These are phyloP conservation scores for Pandemis heparana DNA, from an alignment of 2,888 invertebrate species.

Conservation along the genomic window DNA sequence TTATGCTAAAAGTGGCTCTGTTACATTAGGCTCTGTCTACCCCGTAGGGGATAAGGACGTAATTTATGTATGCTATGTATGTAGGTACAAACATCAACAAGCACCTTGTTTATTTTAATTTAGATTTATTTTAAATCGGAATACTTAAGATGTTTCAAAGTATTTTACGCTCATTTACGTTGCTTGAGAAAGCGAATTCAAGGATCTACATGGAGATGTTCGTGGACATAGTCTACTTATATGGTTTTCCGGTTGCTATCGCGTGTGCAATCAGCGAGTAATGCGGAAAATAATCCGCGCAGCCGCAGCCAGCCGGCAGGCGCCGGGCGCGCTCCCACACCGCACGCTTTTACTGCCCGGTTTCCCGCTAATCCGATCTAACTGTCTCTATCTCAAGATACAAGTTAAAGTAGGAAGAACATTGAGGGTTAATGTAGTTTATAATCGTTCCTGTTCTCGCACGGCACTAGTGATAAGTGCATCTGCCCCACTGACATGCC, in stretches of 20 bases:
- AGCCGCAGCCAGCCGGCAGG: conserved; percentile 21
- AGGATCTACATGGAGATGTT: conserved; percentile 14
- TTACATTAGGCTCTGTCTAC: too few species aligned
- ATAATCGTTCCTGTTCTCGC: conserved; percentile 46
- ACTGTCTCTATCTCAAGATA: conserved; percentile 24
- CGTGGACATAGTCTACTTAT: neutral
- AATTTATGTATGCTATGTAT: too few species aligned
- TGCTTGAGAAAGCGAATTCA: conserved; percentile 7
- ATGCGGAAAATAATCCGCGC: conserved; percentile 39
- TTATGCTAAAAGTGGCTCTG: too few species aligned
- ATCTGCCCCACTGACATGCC: conserved; percentile 65
- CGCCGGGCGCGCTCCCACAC: conserved; percentile 25
- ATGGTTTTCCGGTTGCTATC: conserved; percentile 35
- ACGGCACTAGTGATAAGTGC: conserved; percentile 49
- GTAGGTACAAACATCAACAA: neutral
- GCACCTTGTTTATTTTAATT: neutral
- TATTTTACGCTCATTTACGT: neutral
- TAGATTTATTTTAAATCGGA: neutral
- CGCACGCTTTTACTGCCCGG: conserved; percentile 19
- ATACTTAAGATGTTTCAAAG: neutral
- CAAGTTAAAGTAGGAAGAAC: conserved; percentile 25
- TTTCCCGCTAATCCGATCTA: conserved; percentile 25
- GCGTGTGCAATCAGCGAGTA: conserved; percentile 40
- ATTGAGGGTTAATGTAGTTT: conserved; percentile 29
- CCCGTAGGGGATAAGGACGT: too few species aligned